Evolutionary conservation across 2,113 vertebrate species (phyloP).

Genomic region (Neogobius melanostomus): DNA sequence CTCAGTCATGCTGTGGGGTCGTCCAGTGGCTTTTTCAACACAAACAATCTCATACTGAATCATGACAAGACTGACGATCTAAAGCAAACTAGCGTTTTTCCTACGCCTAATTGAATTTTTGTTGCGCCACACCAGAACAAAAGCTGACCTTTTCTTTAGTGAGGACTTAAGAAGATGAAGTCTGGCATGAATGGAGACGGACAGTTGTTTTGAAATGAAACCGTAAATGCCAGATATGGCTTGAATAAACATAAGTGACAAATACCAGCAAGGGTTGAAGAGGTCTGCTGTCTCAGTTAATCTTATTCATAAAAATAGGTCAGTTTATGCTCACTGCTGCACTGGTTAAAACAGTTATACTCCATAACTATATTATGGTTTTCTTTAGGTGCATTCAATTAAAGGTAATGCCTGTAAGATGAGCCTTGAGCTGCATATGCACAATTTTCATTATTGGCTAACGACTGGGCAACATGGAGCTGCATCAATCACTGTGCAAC

Average conservation of each 20-base stretch:
- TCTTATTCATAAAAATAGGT: background rate
- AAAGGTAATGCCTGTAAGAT: too few relatives aligned
- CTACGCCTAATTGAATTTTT: background rate
- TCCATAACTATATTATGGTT: background rate
- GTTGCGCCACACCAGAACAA: background rate
- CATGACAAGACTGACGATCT: background rate
- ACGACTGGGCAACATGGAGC: too few relatives aligned
- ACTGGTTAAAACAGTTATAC: background rate
- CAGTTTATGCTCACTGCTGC: background rate
- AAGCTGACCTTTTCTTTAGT: background rate
- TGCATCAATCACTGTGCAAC: too few relatives aligned
- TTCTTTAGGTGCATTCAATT: background rate
- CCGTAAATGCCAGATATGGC: background rate
- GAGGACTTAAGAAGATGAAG: background rate
- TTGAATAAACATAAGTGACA: conserved; percentile 8
- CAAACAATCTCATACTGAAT: background rate
- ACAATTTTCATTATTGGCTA: too few relatives aligned
- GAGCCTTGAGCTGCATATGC: too few relatives aligned
- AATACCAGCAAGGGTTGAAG: conserved; percentile 5
- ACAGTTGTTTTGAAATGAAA: conserved; percentile 10
- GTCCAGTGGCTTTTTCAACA: conserved; percentile 7
- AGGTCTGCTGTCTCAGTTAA: background rate
- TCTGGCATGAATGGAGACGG: background rate
- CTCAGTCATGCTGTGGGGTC: conserved; percentile 17
- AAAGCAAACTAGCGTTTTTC: background rate